These are phyloP conservation scores for Phyllotreta striolata DNA, from an alignment of 2,888 invertebrate genomes.

Conservation along the genomic window DNA sequence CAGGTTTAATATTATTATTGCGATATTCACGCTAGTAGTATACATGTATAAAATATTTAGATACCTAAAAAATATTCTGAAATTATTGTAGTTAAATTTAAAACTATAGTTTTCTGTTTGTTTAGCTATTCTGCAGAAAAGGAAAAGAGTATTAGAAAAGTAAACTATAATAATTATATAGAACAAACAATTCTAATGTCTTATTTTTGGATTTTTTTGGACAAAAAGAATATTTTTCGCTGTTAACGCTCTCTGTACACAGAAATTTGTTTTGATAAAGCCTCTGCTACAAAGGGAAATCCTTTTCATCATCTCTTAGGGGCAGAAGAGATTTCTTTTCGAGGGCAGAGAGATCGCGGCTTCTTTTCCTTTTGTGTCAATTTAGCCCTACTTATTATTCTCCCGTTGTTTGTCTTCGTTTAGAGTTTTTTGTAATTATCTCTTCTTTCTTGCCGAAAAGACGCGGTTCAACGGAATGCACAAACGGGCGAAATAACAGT, in stretches of 20 bases:
- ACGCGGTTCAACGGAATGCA: slow-evolving; percentile 3
- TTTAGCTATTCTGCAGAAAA: too few relatives aligned
- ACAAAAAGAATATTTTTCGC: not conserved
- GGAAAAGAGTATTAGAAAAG: too few relatives aligned
- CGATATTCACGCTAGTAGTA: too few relatives aligned
- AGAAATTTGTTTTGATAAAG: slow-evolving; percentile 15
- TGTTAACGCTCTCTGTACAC: not conserved
- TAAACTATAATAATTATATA: too few relatives aligned
- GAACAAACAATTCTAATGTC: too few relatives aligned
- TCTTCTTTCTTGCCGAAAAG: slow-evolving; percentile 15
- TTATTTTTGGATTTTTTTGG: too few relatives aligned
- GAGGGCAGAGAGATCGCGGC: slow-evolving; percentile 20
- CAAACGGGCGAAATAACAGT: slow-evolving; percentile 11
- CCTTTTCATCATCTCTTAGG: slow-evolving; percentile 17
- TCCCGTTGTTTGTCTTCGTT: slow-evolving; percentile 28
- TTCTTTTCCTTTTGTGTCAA: slow-evolving; percentile 28
- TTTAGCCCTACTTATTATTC: slow-evolving; percentile 32
- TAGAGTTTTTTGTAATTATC: slow-evolving; percentile 34
- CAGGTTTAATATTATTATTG: too few relatives aligned
- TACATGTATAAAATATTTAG: too few relatives aligned
- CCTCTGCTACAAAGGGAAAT: slow-evolving; percentile 18
- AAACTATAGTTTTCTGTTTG: too few relatives aligned
- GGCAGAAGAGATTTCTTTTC: slow-evolving; percentile 22
- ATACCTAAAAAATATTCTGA: too few relatives aligned
- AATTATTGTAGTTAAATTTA: too few relatives aligned